These are phyloP conservation scores for Frankliniella intonsa DNA, from an alignment of 2,888 invertebrate species.

Conservation along the genomic window DNA sequence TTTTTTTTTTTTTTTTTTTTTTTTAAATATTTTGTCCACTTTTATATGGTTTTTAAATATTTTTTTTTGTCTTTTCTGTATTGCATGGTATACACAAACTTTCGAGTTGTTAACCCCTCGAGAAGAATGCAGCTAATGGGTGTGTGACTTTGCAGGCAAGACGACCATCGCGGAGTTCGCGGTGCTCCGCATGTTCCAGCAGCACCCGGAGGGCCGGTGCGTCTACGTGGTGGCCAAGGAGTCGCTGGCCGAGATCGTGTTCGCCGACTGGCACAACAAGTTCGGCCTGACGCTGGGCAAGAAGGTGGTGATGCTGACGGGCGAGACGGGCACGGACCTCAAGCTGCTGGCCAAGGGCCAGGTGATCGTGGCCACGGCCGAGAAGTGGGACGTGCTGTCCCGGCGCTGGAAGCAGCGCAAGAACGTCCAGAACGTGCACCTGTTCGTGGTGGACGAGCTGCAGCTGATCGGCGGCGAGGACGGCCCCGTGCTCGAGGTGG, in stretches of 20 bases:
- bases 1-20: not conserved
- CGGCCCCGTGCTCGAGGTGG: slow-evolving; percentile 90
- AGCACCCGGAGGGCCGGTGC: slow-evolving; percentile 71
- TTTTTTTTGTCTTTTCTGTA: no score
- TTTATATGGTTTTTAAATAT: slow-evolving; percentile 1
- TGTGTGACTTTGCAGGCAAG: slow-evolving; percentile 55
- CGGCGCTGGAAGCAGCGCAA: slow-evolving; percentile 98
- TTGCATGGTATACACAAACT: no score
- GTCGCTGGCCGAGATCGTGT: slow-evolving; percentile 81
- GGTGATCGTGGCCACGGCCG: slow-evolving; percentile 94
- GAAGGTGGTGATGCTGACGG: slow-evolving; percentile 86
- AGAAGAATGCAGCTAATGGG: no score
- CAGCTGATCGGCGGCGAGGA: slow-evolving; percentile 82
- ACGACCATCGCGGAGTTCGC: slow-evolving; percentile 96
- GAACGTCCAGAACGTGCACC: slow-evolving; percentile 92
- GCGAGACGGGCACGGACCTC: slow-evolving; percentile 95
- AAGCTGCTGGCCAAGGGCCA: slow-evolving; percentile 66
- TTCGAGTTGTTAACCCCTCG: no score
- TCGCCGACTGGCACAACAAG: slow-evolving; percentile 86
- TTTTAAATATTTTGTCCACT: no score
- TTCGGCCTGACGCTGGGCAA: slow-evolving; percentile 76
- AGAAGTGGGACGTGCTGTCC: slow-evolving; percentile 98
- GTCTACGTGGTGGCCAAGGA: slow-evolving; percentile 94
- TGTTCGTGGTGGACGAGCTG: slow-evolving; percentile 95
- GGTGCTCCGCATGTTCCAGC: slow-evolving; percentile 76